These are phyloP conservation scores for Ridgeia piscesae DNA, from an alignment of 1,140 invertebrate species.

Conservation along the genomic window DNA sequence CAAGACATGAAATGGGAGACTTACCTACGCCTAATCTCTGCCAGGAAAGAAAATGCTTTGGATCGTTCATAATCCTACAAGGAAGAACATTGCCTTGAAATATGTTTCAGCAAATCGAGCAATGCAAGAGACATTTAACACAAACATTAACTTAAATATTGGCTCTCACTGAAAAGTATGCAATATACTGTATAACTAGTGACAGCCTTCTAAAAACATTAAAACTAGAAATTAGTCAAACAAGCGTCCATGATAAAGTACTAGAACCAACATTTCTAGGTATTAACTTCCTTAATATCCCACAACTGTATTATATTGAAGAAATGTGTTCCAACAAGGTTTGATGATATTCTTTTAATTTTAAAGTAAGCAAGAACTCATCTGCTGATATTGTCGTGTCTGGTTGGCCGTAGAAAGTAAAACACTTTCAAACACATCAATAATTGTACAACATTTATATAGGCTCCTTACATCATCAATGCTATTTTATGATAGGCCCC, in stretches of 20 bases:
- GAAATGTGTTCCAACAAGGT: too few relatives aligned
- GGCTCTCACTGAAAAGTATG: background rate
- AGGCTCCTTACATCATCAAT: background rate
- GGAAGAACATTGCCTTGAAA: slow-evolving; percentile 34
- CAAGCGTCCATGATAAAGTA: background rate
- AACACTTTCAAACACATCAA: background rate
- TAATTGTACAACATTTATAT: background rate
- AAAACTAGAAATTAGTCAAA: background rate
- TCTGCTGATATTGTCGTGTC: too few relatives aligned
- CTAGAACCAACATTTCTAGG: background rate
- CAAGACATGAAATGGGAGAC: background rate
- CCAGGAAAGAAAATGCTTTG: slow-evolving; percentile 84
- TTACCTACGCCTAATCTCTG: slow-evolving; percentile 81
- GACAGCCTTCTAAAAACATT: too few relatives aligned
- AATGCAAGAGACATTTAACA: background rate
- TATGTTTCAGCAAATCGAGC: background rate
- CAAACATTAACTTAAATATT: background rate
- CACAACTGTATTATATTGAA: background rate
- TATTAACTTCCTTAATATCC: background rate
- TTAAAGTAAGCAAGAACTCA: too few relatives aligned
- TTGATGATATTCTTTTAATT: too few relatives aligned
- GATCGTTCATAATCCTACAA: slow-evolving; percentile 89
- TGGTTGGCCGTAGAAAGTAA: too few relatives aligned
- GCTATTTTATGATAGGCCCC: too few relatives aligned
- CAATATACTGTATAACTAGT: background rate